Percentiles rank a stretch among this genome's conserved stretches.
Conservation (phyloP, 2,797 vertebrate species). For the Enteromius radiatus region DNA sequence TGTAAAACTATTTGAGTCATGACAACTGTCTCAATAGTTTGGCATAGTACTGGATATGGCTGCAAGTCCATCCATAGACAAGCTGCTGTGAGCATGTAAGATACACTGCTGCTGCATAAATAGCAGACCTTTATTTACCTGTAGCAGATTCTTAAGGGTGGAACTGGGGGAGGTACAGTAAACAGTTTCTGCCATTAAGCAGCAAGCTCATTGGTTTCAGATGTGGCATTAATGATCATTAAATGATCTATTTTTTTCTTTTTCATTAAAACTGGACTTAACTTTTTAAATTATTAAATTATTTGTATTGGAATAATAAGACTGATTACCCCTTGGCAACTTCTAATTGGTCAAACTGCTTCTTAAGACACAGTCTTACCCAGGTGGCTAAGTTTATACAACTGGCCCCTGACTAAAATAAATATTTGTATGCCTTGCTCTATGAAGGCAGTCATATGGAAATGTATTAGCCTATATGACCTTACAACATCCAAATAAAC, state of each 20-base stretch:
- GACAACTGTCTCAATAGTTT: neutral
- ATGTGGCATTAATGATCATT: neutral
- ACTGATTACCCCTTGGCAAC: neutral
- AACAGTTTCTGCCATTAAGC: neutral
- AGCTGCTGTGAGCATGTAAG: neutral
- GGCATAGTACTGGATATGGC: neutral
- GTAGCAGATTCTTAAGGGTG: neutral
- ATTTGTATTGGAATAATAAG: neutral
- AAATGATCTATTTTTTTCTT: too few species aligned
- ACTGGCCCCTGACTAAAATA: neutral
- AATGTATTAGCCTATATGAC: neutral
- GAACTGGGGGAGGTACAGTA: neutral
- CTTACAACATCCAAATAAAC: neutral
- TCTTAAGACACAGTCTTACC: neutral
- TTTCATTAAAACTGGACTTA: neutral
- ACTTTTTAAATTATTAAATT: too few species aligned
- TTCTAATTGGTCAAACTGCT: too few species aligned
- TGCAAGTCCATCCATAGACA: neutral
- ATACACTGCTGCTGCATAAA: neutral
- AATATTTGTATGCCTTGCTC: neutral
- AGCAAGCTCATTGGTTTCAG: neutral
- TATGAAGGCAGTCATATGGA: neutral
- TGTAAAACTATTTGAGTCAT: neutral
- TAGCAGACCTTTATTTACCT: neutral
- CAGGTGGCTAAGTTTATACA: neutral